Evolutionary conservation across 2,797 vertebrate genomes (phyloP), one percentile per base, ranked within the genome.

Genomic region (Zenarchopterus dispar): DNA sequence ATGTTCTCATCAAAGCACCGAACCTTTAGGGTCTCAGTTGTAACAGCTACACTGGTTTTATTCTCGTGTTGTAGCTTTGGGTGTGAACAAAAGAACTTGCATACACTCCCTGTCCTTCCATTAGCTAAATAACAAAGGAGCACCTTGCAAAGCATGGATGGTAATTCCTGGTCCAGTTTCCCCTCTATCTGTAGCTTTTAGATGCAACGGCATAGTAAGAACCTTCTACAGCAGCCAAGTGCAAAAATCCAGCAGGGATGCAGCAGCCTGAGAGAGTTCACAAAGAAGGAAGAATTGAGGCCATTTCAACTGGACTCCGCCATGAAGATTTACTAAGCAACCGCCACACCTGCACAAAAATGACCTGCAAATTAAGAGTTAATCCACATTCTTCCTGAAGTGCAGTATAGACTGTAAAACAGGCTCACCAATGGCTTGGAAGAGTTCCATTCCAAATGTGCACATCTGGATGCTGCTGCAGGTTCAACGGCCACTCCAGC

Each of bases 391-490:
- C 15, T 54, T 4, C 33, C 21, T n/a, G 19, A 15, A 39, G 17
- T 21, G 21, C 15, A 23, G 31, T 17, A 6, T 8, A 18, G 21
- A 2, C 73, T 76, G 6, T 81, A 82, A 41, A 91, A 91, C 0
- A 88, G 91, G 33, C 89, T 87, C 0, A 85, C 75, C 75, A 42
- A 90, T 78, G 49, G 90, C 84, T 8, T 84, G 88, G 76, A 84
- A 91, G 33, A 87, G 78, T 60, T 92, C 90, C 64, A 86, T 83
- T 47, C 88, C 89, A 67, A 88, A 70, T 2, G 82, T 90, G 39
- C 91, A 81, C 57, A 92, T 78, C 80, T 93, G 91, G 13, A 86
- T 87, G 6, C 87, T 84, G 80, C 89, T 87, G 90, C 65, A 85
- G 28, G 53, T 60, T 61, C 76, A 85, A 91, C 62, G 84, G 41